Conservation (phyloP, 2,113 vertebrate genomes). For the Columba janthina region DNA sequence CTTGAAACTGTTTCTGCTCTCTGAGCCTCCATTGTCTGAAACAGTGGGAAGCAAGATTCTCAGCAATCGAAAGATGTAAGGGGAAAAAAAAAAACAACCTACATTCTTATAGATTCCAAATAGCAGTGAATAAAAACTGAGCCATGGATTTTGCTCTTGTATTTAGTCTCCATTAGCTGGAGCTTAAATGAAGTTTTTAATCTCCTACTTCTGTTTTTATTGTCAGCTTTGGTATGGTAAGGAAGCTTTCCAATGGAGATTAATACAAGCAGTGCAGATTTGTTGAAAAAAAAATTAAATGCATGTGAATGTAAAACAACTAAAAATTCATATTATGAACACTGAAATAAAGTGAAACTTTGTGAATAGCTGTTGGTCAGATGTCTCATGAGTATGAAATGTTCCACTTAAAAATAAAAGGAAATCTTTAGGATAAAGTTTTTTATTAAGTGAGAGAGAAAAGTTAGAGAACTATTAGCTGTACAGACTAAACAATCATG, state of each 20-base stretch:
- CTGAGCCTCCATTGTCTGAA: slow-evolving; percentile 53
- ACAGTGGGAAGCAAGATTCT: slow-evolving; percentile 38
- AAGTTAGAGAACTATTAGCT: slow-evolving; percentile 43
- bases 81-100: background rate
- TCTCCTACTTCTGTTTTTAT: background rate
- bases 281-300: background rate
- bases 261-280: background rate
- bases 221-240: background rate
- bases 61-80: background rate
- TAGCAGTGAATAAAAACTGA: background rate
- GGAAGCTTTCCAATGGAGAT: background rate
- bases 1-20: slow-evolving; percentile 37
- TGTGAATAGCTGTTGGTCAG: background rate
- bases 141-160: background rate
- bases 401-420: slow-evolving; percentile 22
- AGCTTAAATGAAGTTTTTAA: background rate
- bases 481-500: slow-evolving; percentile 33
- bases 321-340: background rate
- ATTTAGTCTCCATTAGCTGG: background rate
- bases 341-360: background rate
- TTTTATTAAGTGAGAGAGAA: slow-evolving; percentile 47
- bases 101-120: slow-evolving; percentile 16
- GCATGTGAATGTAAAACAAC: background rate
- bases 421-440: slow-evolving; percentile 20
- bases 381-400: slow-evolving; percentile 6